These are phyloP conservation scores for Pontoporia blainvillei DNA, from an alignment of 2,113 vertebrate genomes.

Conservation along the genomic window DNA sequence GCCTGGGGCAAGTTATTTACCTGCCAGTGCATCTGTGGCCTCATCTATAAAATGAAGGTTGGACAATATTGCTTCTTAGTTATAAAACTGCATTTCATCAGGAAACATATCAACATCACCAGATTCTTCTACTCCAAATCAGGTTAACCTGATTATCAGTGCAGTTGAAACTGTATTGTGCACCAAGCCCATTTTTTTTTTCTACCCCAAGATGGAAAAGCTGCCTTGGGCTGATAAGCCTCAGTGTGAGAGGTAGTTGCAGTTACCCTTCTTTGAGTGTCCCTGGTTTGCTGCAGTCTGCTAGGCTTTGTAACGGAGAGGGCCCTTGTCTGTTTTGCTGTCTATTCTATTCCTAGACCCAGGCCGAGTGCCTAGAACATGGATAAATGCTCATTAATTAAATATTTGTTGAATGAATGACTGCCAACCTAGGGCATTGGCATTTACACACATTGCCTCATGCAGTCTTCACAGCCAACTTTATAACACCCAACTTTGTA, in stretches of 20 bases:
- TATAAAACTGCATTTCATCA: conserved; percentile 3
- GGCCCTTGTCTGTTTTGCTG: not conserved
- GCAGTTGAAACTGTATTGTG: not conserved
- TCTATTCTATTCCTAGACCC: not conserved
- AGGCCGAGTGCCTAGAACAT: not conserved
- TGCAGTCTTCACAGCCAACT: not conserved
- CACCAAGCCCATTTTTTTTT: not conserved
- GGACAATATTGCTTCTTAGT: not conserved
- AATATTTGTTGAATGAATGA: not conserved
- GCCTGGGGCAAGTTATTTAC: not conserved
- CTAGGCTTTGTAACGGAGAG: not conserved
- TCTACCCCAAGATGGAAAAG: not conserved
- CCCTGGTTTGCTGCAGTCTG: not conserved
- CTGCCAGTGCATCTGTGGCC: not conserved
- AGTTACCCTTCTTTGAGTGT: not conserved
- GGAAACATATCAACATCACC: not conserved
- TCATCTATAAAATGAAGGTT: not conserved
- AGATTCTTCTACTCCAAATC: not conserved
- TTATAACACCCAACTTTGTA: not conserved
- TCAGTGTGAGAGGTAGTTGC: not conserved
- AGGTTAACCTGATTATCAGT: not conserved
- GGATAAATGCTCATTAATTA: not conserved
- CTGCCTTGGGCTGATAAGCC: not conserved
- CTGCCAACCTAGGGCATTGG: not conserved
- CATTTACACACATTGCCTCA: not conserved